Conservation (phyloP, 1,140 invertebrate genomes). For the Drosophila serrata region DNA sequence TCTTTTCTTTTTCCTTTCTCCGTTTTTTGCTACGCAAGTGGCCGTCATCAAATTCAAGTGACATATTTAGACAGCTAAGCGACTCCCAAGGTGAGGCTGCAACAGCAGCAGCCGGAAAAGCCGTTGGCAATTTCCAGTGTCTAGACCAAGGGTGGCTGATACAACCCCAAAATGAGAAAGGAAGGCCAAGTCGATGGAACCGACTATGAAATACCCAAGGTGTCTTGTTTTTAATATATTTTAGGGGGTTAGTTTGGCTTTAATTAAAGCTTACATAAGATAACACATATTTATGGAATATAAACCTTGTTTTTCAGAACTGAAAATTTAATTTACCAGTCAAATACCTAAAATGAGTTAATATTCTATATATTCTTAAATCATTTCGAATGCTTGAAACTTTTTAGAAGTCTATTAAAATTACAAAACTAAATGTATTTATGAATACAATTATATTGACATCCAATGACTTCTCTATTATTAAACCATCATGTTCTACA, state of each 20-base stretch:
- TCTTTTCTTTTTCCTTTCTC: neutral
- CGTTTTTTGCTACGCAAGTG: conserved; percentile 61
- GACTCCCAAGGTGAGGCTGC: conserved; percentile 77
- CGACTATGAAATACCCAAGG: neutral
- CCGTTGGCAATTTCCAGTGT: conserved; percentile 70
- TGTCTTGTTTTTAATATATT: neutral
- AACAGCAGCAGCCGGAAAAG: conserved; percentile 41
- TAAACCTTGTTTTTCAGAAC: neutral
- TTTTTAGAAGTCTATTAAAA: neutral
- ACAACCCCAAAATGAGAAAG: conserved; percentile 35
- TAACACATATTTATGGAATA: neutral
- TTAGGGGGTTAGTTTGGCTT: neutral
- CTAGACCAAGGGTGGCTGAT: conserved; percentile 46
- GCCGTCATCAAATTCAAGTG: conserved; percentile 83
- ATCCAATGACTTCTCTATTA: no score
- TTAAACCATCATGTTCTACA: no score
- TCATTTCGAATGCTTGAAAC: no score
- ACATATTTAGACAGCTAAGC: conserved; percentile 84
- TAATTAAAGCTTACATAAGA: neutral
- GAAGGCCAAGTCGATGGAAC: rapidly evolving
- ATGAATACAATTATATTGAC: no score
- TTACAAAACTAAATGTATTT: no score
- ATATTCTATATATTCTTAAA: neutral
- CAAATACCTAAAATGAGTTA: neutral
- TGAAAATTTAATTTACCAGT: neutral